phyloP scores from a whole-genome alignment of 2,888 invertebrate species.

The Phymatocera aterrima region DNA sequence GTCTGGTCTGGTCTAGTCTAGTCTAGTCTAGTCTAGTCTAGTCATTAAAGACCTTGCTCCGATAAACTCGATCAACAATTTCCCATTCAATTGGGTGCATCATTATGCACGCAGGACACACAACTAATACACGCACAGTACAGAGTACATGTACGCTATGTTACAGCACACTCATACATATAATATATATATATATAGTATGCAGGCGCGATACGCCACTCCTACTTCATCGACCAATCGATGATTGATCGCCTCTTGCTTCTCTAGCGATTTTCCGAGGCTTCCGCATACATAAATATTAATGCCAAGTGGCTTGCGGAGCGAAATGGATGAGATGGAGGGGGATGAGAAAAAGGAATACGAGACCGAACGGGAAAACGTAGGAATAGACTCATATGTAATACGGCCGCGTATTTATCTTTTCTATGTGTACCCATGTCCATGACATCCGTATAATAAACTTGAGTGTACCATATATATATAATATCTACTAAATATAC shows the following conservation, averaged over 20 bases:
- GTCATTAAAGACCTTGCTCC: neutral
- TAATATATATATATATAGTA: no score
- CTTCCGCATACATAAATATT: constrained; percentile 26
- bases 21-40: neutral
- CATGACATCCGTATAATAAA: neutral
- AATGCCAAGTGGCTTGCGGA: neutral
- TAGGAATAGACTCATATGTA: constrained; percentile 6
- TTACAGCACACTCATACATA: no score
- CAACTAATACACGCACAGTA: neutral
- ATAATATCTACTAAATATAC: neutral
- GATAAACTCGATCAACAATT: constrained; percentile 15
- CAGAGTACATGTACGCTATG: no score
- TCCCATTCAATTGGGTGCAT: constrained; percentile 1
- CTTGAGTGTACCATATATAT: neutral
- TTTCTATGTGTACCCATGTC: neutral
- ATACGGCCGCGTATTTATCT: constrained; percentile 15
- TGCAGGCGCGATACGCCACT: no score
- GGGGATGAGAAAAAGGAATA: no score
- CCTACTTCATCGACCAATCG: neutral
- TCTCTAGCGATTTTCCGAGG: constrained; percentile 15
- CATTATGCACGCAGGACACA: neutral
- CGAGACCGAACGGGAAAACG: no score
- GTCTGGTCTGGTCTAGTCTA: no score
- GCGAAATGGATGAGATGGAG: no score
- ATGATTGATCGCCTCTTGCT: constrained; percentile 23